A percentile compares a stretch with the other conserved stretches of the same genome.
Evolutionary conservation across 2,113 vertebrate genomes (phyloP).

Genomic region (Thryonomys swinderianus): DNA sequence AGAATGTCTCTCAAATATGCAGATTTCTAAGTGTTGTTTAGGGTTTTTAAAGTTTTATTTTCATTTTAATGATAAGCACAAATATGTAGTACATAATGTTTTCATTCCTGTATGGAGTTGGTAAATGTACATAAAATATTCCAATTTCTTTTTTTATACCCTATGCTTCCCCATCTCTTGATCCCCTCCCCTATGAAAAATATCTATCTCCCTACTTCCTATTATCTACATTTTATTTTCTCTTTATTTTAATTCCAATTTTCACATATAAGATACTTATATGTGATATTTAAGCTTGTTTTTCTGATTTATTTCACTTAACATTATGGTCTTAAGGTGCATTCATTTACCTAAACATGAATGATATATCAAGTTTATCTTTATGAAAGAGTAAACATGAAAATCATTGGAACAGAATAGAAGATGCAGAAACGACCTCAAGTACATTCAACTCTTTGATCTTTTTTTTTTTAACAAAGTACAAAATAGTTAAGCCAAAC

Average conservation of each 20-base stretch:
- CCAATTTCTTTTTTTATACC: background rate
- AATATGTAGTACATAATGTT: background rate
- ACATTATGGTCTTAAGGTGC: background rate
- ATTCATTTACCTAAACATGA: background rate
- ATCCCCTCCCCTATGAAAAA: background rate
- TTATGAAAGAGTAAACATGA: background rate
- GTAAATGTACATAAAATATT: background rate
- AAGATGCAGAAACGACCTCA: background rate
- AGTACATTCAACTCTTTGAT: background rate
- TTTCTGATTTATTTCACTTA: background rate
- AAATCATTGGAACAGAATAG: background rate
- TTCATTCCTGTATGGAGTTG: background rate
- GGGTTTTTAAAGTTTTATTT: background rate
- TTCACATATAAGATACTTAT: background rate
- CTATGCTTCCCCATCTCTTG: background rate
- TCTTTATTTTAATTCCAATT: background rate
- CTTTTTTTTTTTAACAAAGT: background rate
- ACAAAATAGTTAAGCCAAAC: too few relatives aligned
- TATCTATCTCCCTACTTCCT: background rate
- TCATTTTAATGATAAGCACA: background rate
- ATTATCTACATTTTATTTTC: background rate
- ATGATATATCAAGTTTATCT: background rate
- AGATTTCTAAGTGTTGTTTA: background rate
- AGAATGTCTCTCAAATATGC: background rate
- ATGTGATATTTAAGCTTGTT: background rate